Evolutionary conservation across 2,797 vertebrate genomes (phyloP).

Genomic region (Holocentrus rufus): DNA sequence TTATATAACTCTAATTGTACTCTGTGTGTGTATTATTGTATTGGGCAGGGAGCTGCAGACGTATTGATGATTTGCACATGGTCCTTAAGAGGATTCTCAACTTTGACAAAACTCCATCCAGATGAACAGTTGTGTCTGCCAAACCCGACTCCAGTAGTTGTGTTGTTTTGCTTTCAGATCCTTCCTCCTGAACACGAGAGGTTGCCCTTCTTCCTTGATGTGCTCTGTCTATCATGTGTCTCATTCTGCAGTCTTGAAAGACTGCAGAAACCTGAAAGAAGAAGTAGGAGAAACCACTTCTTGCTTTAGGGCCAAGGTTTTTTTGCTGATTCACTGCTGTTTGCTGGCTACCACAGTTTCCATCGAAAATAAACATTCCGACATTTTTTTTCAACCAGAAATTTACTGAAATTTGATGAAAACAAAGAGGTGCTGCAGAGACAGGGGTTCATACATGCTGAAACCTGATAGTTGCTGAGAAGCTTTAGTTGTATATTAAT

Average conservation of each 20-base stretch:
- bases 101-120: neutral
- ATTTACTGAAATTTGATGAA: neutral
- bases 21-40: conserved; percentile 6
- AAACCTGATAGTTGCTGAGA: neutral
- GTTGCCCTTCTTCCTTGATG: neutral
- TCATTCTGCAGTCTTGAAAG: conserved; percentile 15
- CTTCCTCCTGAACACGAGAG: neutral
- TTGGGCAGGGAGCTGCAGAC: conserved; percentile 4
- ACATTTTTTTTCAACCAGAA: neutral
- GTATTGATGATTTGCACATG: conserved; percentile 37
- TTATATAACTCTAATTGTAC: conserved; percentile 49
- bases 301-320: conserved; percentile 34
- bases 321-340: conserved; percentile 57
- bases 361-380: conserved; percentile 3
- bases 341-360: neutral
- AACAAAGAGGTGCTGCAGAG: neutral
- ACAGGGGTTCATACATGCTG: neutral
- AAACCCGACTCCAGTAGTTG: neutral
- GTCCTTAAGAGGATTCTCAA: conserved; percentile 56
- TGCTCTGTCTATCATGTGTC: conserved; percentile 30
- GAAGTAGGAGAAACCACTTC: conserved; percentile 60
- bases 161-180: neutral
- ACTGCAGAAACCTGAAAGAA: conserved; percentile 43
- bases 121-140: neutral
- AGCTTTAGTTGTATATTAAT: neutral